Base-by-base conservation (phyloP, 2,797 vertebrate species). In the Neomorphus geoffroyi region DNA sequence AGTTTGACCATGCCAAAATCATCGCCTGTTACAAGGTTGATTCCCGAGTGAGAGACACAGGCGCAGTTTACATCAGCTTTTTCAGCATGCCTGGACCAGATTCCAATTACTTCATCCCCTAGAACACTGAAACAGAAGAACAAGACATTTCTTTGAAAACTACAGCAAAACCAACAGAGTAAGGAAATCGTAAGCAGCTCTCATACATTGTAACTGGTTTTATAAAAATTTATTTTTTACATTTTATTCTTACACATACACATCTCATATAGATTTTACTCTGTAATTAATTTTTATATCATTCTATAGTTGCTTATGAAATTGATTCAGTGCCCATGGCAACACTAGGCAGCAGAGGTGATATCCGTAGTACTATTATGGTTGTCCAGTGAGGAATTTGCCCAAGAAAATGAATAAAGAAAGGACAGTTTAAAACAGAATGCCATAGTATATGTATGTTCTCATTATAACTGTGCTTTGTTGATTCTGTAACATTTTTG, bases 1-100 rank as follows among this genome's bases (percentile, higher is more conserved):
- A 99, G 98, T 97, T 99, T 99, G 86, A 99, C 99, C 99, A 99
- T 99, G 97, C 99, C 99, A 96, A 99, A 99, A 98, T 99, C 99
- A 96, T 99, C 99, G 53, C 99, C 99, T 48, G 99, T 99, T 70
- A 98, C 98, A 39, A 99, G 98, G 93, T 99, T 99, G 97, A 99
- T 98, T 97, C 99, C 99, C 30, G 99, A 99, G 96, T 99, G 99
- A 91, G 99, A 99, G 79, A 99, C 99, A 80, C 99, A 99, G 97
- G 99, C 99, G 97, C 99, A 99, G 92, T 98, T 99, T 91, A 99
- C 98, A 48, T 99, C 99, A 3, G 99, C 99, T 98, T 99, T 99
- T 96, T 99, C 99, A 3, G 99, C 97, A 80, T 99, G 99, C 81
- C 99, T 98, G 94, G 99, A 99, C 99, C 99, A 99, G 97, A 99